A percentile compares a stretch with the other conserved stretches of the same genome.
phyloP scores from a whole-genome alignment of 2,113 vertebrate genomes.

The Eleginops maclovinus region DNA sequence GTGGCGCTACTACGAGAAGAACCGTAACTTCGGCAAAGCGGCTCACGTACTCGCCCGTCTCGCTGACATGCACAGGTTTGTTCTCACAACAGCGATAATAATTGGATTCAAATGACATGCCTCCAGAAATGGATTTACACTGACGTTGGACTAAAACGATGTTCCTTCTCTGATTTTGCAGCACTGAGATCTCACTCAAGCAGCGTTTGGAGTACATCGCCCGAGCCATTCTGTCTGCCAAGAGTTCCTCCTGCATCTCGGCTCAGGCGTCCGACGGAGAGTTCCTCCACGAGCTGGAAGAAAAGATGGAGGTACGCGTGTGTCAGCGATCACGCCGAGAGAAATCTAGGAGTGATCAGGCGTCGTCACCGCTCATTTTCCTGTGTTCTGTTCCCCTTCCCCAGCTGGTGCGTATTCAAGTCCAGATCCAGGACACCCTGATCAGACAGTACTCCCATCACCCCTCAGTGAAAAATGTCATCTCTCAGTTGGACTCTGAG shows the following conservation, averaged over 20 bases:
- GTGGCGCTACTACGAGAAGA: slow-evolving; percentile 98
- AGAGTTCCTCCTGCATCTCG: slow-evolving; percentile 93
- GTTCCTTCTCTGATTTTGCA: slow-evolving; percentile 59
- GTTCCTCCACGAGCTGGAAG: slow-evolving; percentile 96
- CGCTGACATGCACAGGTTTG: slow-evolving; percentile 95
- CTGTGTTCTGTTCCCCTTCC: not conserved
- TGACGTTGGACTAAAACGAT: not conserved
- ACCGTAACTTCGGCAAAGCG: slow-evolving; percentile 93
- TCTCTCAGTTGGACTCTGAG: slow-evolving; percentile 93
- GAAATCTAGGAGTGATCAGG: not conserved
- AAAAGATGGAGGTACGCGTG: slow-evolving; percentile 94
- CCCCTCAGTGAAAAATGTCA: slow-evolving; percentile 91
- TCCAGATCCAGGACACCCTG: slow-evolving; percentile 95
- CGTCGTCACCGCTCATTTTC: not conserved
- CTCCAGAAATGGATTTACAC: not conserved
- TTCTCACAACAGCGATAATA: not conserved
- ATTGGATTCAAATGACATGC: not conserved
- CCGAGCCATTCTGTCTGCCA: slow-evolving; percentile 96
- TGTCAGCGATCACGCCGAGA: not conserved
- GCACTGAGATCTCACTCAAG: slow-evolving; percentile 95
- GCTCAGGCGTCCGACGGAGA: slow-evolving; percentile 94
- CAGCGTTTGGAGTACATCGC: slow-evolving; percentile 96
- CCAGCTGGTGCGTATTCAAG: slow-evolving; percentile 96
- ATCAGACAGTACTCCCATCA: slow-evolving; percentile 91
- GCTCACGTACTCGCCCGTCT: slow-evolving; percentile 93